Base-by-base conservation (phyloP, 30 jellyfish, hydroid and myxozoan genomes). In the Aurelia aurita complex sp. Pacific region DNA sequence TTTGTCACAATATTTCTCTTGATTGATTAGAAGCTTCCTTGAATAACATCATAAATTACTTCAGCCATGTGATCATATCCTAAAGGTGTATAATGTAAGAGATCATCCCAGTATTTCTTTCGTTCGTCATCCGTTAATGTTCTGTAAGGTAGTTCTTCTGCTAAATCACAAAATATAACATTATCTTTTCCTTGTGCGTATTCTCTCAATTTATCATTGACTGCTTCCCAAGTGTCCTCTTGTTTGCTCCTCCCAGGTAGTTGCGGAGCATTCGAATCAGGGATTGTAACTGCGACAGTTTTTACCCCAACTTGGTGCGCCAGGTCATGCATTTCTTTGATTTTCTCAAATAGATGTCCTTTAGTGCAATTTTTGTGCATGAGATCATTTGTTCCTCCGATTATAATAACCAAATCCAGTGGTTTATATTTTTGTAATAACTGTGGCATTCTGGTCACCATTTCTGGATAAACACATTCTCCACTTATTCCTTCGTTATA, bases 371-470 rank as follows among this genome's bases (percentile, higher is more conserved):
- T 42, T 12, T 57, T 40, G 7, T 88, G 50, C 29, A n/a, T 66
- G 60, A 88, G 67, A 43, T 94, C 99, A 76, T 94, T 94, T 51
- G 99, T 94, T 0, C 99, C 99, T 12, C 99, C 99, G n/a, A 90
- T 87, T 54, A 94, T 77, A 4, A 94, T 85, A 3, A 80, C 98
- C 55, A 94, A 64, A 71, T 89, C 90, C 54, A 89, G 63, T 55
- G 82, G 87, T 63, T 68, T 67, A 74, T 89, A 79, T 73, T 80
- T 80, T 14, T 88, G 73, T 16, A 94, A n/a, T 23, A 90, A 60
- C 6, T 12, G 42, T 9, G 96, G 99, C 83, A 94, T 86, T 19
- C 97, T 67, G 40, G 63, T 36, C 10, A n/a, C 33, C 99, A 94
- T 94, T 23, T 73, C 95, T 42, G 81, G 72, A 23, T 69, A 38